phyloP scores from a whole-genome alignment of 2,113 vertebrate species.

The Tiliqua scincoides region DNA sequence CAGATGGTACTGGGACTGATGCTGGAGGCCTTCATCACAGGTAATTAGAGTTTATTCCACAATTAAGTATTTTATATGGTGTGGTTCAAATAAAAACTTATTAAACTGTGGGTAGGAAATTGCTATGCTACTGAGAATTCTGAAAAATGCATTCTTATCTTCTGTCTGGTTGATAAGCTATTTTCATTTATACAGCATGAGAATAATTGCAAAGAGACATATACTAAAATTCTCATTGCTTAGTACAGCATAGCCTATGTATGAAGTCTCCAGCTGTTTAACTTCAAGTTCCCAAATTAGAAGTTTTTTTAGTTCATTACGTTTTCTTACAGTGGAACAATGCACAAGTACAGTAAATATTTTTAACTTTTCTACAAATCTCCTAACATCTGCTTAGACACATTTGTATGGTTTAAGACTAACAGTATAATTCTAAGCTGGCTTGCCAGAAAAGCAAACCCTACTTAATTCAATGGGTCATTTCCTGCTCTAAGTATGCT shows the following conservation, averaged over 20 bases:
- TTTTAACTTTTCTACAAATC: conserved; percentile 1
- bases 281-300: not conserved
- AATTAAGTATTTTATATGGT: conserved; percentile 31
- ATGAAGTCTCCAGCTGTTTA: not conserved
- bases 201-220: not conserved
- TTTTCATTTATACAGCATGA: not conserved
- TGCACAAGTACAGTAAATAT: not conserved
- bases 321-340: not conserved
- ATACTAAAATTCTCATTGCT: not conserved
- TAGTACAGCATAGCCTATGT: not conserved
- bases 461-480: not conserved
- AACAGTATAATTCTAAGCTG: not conserved
- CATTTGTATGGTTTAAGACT: not conserved
- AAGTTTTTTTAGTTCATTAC: not conserved
- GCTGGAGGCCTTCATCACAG: conserved; percentile 98
- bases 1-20: conserved; percentile 98
- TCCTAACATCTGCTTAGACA: not conserved
- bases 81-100: not conserved
- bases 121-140: not conserved
- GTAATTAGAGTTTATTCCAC: conserved; percentile 72
- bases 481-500: not conserved
- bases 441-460: not conserved
- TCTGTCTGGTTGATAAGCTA: not conserved
- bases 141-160: not conserved
- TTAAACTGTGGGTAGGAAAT: not conserved